Conservation (phyloP, 2,797 vertebrate genomes). For the Myiothlypis coronata region DNA sequence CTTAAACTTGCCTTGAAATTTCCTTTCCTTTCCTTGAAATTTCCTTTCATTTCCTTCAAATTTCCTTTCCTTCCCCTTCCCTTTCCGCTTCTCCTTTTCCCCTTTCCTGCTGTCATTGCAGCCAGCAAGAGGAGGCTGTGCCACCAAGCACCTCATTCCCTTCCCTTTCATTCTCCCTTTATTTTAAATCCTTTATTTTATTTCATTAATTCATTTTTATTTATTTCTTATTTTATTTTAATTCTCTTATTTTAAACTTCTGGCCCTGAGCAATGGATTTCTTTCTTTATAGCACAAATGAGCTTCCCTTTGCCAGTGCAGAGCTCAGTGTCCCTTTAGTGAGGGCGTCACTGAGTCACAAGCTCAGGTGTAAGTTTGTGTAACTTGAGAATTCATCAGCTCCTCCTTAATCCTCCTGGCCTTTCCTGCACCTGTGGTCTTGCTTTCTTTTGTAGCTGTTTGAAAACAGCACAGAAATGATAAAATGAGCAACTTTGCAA, state of each 20-base stretch:
- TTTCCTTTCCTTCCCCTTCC: no score
- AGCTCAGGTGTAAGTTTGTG: not conserved
- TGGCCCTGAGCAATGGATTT: not conserved
- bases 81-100: no score
- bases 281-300: not conserved
- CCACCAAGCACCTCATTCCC: accelerated
- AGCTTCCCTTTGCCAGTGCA: not conserved
- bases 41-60: no score
- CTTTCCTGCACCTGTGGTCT: not conserved
- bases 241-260: not conserved
- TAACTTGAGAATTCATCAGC: not conserved
- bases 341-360: not conserved
- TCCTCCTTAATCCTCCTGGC: not conserved
- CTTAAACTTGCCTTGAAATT: no score
- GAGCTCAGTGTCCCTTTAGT: not conserved
- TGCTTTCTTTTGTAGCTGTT: not conserved
- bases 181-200: not conserved
- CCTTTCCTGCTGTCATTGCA: constrained; percentile 47
- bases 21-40: no score
- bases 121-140: no score
- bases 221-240: no score
- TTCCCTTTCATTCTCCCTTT: not conserved
- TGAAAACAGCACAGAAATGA: not conserved
- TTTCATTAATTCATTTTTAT: no score
- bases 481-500: not conserved